Evolutionary conservation across 2,888 invertebrate genomes (phyloP), one percentile per base, ranked within the genome.

Genomic region (Cephus pulcher): DNA sequence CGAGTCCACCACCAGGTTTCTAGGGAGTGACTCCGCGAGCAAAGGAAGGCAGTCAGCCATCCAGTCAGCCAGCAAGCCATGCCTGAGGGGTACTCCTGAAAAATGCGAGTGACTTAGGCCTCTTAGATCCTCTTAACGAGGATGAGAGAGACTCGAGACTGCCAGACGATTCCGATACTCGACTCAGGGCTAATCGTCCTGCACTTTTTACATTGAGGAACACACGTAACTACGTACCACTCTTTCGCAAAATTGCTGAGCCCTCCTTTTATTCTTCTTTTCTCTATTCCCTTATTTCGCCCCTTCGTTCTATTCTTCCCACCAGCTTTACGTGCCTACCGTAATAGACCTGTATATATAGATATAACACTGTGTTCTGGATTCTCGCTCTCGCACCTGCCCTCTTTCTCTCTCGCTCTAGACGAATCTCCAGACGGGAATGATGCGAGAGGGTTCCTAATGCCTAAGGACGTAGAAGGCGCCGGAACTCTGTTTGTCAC

Each of bases 61-160:
- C 35, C 35, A 35, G 69, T 69, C 69, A 70, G 33, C n/a, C 70
- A 15, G 32, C 71, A 6, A 71, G 71, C 32, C 23, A 56, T 56
- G 40, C 9, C 40, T 56, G 40, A 56, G 40, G 23, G 40, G 32
- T 12, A 15, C 71, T 71, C 32, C 32, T 71, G 32, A 71, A 71
- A 71, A 71, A 71, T 71, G 71, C 71, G 71, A 71, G 71, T 33
- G 40, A 56, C 40, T 56, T 56, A 56, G 32, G 71, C 71, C 71
- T 71, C 32, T 56, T 71, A 71, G 23, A 12, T 32, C 71, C 71
- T 71, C 71, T 56, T 71, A 71, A 71, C 71, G 71, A 71, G 71
- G 32, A 71, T 32, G 32, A 71, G 71, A 71, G 71, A 32, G 33
- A 71, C 71, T 71, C 12, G 33, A 71, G 32, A 33, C 71, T 33